Base-by-base conservation (phyloP, 2,888 invertebrate genomes). In the Chymomyza procnemis region DNA sequence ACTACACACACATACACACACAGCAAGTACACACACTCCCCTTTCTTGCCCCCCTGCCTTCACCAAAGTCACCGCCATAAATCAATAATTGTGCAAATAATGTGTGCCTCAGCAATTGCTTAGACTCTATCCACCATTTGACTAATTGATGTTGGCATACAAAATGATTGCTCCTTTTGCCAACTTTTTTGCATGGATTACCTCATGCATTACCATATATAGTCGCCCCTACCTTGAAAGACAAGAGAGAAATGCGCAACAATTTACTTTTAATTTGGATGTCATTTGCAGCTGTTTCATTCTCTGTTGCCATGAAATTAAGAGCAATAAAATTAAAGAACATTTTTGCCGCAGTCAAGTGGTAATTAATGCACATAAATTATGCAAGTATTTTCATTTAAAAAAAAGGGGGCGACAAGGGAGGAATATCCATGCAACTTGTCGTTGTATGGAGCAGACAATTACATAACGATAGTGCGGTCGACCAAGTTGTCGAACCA, bases 341-440 rank as follows among this genome's bases (percentile, higher is more conserved):
- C 34, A 41, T 41, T 41, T 41, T 41, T 41, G 34, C 34, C 34
- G 2, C 71, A 76, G 74, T 69, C 75, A 76, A 77, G 69, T 77
- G 76, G 67, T 72, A 76, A 77, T 76, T 77, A 76, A 74, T 67
- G 67, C 60, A 56, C 62, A 74, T 76, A 72, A 74, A 74, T 76
- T 74, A 76, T 74, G 75, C 72, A 77, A 74, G 59, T 69, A 69
- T 68, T 66, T 62, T 68, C 74, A 61, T 58, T 67, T 64, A 63
- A 41, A 77, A 41, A 1, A 1, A 41, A 12, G 0, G 12, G 12
- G 34, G 5, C 12, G 34, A 41, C 9, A 12, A 0, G n/a, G n/a
- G n/a, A n/a, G n/a, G n/a, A n/a, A n/a, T n/a, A n/a, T n/a, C n/a
- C n/a, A 12, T 41, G 2, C 34, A 41, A 12, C 34, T 41, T 68